These are phyloP conservation scores for Ectropis grisescens DNA, from an alignment of 1,140 invertebrate species.

Conservation along the genomic window DNA sequence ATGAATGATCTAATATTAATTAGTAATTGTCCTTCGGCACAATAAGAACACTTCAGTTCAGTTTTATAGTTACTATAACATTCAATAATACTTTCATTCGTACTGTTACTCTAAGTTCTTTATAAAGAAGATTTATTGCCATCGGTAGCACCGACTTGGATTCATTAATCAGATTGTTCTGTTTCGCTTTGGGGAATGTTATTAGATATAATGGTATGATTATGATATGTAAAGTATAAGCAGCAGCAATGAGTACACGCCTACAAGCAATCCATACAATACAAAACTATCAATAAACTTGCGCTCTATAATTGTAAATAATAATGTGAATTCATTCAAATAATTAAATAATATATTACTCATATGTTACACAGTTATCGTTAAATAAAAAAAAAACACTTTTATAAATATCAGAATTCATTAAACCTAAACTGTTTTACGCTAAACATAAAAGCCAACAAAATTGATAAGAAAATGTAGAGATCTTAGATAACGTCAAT, in stretches of 20 bases:
- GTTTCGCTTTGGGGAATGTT: slow-evolving; percentile 16
- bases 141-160: slow-evolving; percentile 9
- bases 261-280: slow-evolving; percentile 24
- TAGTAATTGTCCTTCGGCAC: neutral
- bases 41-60: too few relatives aligned
- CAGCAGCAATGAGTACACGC: slow-evolving; percentile 22
- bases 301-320: slow-evolving; percentile 26
- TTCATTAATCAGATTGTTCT: too few relatives aligned
- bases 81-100: too few relatives aligned
- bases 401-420: slow-evolving; percentile 34
- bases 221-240: too few relatives aligned
- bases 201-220: too few relatives aligned
- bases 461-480: too few relatives aligned
- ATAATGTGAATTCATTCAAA: slow-evolving; percentile 25
- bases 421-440: slow-evolving; percentile 18
- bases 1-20: too few relatives aligned
- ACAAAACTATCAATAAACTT: slow-evolving; percentile 12
- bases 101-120: too few relatives aligned
- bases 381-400: slow-evolving; percentile 38
- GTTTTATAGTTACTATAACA: too few relatives aligned
- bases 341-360: slow-evolving; percentile 42
- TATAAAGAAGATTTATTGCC: slow-evolving; percentile 4
- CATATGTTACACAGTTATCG: slow-evolving; percentile 29
- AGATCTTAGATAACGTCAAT: too few relatives aligned
- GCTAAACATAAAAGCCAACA: too few relatives aligned